Percentiles rank a stretch among this genome's conserved stretches.
phyloP scores from a whole-genome alignment of 1,140 invertebrate species.

The Trypoxylus dichotomus region DNA sequence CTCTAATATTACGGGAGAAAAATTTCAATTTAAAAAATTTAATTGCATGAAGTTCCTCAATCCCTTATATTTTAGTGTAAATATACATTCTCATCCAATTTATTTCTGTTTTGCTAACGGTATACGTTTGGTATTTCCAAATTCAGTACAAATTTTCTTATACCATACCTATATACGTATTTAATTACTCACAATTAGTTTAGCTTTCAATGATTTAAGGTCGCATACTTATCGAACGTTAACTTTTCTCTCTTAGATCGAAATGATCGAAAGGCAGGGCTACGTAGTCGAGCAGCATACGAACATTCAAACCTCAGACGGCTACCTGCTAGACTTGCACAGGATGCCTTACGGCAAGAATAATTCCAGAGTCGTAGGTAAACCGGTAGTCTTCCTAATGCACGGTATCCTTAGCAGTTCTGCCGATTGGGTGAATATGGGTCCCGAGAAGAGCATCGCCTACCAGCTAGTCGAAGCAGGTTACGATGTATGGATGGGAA shows the following conservation, averaged over 20 bases:
- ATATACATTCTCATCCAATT: no score
- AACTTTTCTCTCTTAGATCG: constrained; percentile 30
- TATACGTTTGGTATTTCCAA: no score
- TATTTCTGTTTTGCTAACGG: no score
- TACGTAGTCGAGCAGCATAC: constrained; percentile 42
- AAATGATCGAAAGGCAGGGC: constrained; percentile 40
- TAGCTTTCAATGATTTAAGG: no score
- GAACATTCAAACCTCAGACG: constrained; percentile 55
- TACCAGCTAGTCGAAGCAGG: constrained; percentile 60
- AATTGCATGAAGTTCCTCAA: no score
- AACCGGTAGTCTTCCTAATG: constrained; percentile 60
- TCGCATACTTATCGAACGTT: no score
- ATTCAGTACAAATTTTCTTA: no score
- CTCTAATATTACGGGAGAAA: no score
- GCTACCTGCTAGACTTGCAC: constrained; percentile 56
- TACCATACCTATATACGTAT: no score
- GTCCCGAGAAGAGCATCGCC: constrained; percentile 61
- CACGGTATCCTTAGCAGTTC: constrained; percentile 72
- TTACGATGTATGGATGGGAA: constrained; percentile 75
- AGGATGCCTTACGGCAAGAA: constrained; percentile 50
- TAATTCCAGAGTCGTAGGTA: constrained; percentile 44
- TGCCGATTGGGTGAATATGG: constrained; percentile 66
- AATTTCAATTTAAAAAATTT: no score
- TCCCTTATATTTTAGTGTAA: no score
- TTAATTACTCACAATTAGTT: no score